Conservation (phyloP, 2,113 vertebrate genomes). For the Furnarius figulus region DNA sequence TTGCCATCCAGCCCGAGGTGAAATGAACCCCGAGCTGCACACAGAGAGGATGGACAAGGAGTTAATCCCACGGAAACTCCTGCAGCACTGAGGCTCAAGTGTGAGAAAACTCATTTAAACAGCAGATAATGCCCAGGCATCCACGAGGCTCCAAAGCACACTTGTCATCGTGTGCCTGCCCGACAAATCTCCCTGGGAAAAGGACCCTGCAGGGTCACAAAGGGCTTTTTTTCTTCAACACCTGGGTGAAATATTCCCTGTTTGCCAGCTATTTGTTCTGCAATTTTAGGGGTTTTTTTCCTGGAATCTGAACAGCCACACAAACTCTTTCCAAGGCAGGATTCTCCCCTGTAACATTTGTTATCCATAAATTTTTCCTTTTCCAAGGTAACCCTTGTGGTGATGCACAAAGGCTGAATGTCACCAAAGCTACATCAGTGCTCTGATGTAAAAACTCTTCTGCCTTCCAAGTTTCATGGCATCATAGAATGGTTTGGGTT, state of each 20-base stretch:
- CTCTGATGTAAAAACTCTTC: neutral
- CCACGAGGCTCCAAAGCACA: accelerated
- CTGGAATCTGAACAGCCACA: neutral
- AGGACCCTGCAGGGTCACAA: neutral
- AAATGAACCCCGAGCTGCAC: conserved; percentile 9
- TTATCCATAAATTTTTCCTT: neutral
- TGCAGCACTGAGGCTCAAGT: neutral
- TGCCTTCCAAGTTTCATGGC: neutral
- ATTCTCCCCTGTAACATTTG: accelerated
- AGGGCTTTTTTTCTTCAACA: neutral
- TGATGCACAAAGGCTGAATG: neutral
- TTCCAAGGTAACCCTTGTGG: neutral
- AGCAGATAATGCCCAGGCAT: accelerated
- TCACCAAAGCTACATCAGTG: neutral
- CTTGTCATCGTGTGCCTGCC: neutral
- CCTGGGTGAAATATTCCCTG: neutral
- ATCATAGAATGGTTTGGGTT: neutral
- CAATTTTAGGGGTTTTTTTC: neutral
- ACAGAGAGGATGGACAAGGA: neutral
- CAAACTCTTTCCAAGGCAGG: neutral
- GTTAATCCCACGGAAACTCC: neutral
- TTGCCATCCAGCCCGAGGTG: neutral
- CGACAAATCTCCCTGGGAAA: neutral
- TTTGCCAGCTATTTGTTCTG: neutral
- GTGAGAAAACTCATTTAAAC: neutral